Percentiles rank a stretch among this genome's conserved stretches.
Conservation (phyloP, 2,888 invertebrate genomes). For the Drosophila koepferae region DNA sequence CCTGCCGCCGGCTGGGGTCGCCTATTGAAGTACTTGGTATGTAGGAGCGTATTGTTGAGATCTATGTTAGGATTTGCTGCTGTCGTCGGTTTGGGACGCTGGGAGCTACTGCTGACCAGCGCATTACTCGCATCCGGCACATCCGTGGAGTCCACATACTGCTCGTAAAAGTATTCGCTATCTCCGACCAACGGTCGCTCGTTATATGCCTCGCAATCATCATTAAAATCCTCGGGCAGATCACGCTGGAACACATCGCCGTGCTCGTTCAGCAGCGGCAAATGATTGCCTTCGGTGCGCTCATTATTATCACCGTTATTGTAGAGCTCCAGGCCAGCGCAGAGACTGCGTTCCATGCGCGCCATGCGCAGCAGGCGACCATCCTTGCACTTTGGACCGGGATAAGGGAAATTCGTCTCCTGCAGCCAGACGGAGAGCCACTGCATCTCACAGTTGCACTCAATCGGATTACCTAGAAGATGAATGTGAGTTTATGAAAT, state of each 20-base stretch:
- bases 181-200: constrained; percentile 90
- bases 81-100: constrained; percentile 80
- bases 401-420: constrained; percentile 88
- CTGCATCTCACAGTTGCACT: constrained; percentile 92
- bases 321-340: constrained; percentile 84
- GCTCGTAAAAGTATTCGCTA: constrained; percentile 93
- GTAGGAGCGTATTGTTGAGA: constrained; percentile 84
- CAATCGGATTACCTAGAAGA: constrained; percentile 91
- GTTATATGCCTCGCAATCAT: constrained; percentile 85
- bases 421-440: constrained; percentile 94
- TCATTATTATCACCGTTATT: constrained; percentile 66
- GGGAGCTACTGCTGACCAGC: constrained; percentile 74
- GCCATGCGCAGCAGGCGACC: constrained; percentile 91
- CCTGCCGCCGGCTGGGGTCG: constrained; percentile 68
- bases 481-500: not conserved
- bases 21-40: constrained; percentile 84
- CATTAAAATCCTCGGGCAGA: constrained; percentile 86
- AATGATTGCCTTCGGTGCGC: constrained; percentile 83
- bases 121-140: constrained; percentile 83
- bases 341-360: constrained; percentile 90
- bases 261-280: constrained; percentile 89
- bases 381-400: constrained; percentile 92
- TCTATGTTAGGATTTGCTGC: constrained; percentile 87
- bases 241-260: constrained; percentile 88
- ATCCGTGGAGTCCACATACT: constrained; percentile 91